Evolutionary conservation across 2,113 vertebrate genomes (phyloP).

Genomic region (Dinomys branickii): DNA sequence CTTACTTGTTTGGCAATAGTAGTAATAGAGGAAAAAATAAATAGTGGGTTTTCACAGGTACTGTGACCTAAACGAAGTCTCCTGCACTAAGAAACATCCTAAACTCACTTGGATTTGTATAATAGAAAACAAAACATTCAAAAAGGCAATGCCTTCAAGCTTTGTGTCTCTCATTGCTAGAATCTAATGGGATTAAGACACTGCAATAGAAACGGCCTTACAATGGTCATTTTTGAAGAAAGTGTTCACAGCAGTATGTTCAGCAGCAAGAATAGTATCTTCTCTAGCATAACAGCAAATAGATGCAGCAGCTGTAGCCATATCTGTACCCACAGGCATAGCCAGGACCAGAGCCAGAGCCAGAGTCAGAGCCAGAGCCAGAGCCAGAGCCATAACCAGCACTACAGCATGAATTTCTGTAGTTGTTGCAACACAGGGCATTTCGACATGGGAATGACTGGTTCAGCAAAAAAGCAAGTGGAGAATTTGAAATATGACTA

Average conservation of each 20-base stretch:
- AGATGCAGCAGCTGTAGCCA: neutral
- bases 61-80: neutral
- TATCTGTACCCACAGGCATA: neutral
- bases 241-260: neutral
- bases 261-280: neutral
- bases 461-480: neutral
- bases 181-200: neutral
- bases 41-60: neutral
- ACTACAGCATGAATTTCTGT: neutral
- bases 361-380: neutral
- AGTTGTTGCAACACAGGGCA: neutral
- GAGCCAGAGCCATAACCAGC: neutral
- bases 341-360: neutral
- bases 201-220: neutral
- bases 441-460: neutral
- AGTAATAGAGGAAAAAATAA: neutral
- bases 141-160: neutral
- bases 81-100: neutral
- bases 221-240: neutral
- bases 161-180: neutral
- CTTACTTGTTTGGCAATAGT: slow-evolving; percentile 5
- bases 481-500: neutral
- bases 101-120: neutral
- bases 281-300: neutral
- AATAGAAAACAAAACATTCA: neutral